Evolutionary conservation across 2,888 invertebrate species (phyloP), one percentile per base, ranked within the genome.

Genomic region (Anaspis maculata): DNA sequence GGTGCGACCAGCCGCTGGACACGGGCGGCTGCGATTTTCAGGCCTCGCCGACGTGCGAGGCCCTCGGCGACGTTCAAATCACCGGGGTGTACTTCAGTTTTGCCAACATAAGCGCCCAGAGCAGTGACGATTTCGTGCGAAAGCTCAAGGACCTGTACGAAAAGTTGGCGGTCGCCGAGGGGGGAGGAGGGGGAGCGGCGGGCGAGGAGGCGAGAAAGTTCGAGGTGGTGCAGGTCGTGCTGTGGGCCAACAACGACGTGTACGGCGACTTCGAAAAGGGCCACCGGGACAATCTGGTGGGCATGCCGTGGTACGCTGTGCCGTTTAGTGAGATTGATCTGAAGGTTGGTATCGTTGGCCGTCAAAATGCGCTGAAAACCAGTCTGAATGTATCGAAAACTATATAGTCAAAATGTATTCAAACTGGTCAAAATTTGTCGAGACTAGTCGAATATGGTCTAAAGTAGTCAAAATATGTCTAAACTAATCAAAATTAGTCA

Each of bases 41-140:
- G n/a, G n/a, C n/a, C n/a, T n/a, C n/a, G n/a, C n/a, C 66, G 1
- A 73, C 74, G 2, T 48, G 62, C 24, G 71, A 73, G 41, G 68
- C 68, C 6, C 68, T 75, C 2, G 66, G 67, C 22, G 68, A 68
- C 1, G 70, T 68, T 7, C 72, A 72, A 7, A 60, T 73, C 30
- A 74, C 77, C 49, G 80, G 78, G 15, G 69, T 80, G 44, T 81
- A 80, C 57, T 81, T 81, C 59, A 79, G 79, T 29, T 80, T 81
- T 56, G 79, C 79, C 10, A 79, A 80, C 50, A 75, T 79, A 40
- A 77, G 76, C 58, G 72, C 74, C 41, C 71, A 73, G 27, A n/a
- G 9, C 5, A 76, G 76, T 67, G 80, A 80, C 54, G 80, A 81
- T 53, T 77, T 79, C 44, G 74, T 77, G 10, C 71, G 74, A 44